phyloP scores from a whole-genome alignment of 2,797 vertebrate species.

The Paedocypris micromegethes region DNA sequence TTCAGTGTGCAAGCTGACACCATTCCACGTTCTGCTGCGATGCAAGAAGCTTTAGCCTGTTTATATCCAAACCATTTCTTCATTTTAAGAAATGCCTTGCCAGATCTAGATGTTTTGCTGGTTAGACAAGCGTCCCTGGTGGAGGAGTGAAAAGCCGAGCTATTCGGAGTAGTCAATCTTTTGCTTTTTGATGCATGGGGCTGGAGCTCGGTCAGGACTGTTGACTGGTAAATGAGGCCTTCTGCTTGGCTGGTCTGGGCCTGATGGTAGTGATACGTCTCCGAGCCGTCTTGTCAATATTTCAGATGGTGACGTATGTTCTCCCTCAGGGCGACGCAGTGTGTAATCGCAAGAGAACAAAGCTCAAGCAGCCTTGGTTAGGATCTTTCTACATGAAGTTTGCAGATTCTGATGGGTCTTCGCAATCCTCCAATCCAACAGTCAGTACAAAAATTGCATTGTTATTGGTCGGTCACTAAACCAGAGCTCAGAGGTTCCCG shows the following conservation, averaged over 20 bases:
- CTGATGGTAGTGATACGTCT: conserved; percentile 60
- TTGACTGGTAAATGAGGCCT: conserved; percentile 56
- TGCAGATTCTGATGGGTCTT: no score
- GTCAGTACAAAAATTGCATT: no score
- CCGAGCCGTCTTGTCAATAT: conserved; percentile 47
- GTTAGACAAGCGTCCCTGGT: neutral
- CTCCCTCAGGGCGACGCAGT: no score
- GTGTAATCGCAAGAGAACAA: no score
- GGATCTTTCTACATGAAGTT: no score
- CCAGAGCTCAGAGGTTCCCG: no score
- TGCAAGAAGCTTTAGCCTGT: conserved; percentile 17
- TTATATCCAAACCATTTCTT: conserved; percentile 2
- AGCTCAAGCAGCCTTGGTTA: no score
- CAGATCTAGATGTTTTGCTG: conserved; percentile 2
- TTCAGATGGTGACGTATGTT: no score
- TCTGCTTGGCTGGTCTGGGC: conserved; percentile 62
- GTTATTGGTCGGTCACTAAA: no score
- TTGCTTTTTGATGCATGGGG: conserved; percentile 20
- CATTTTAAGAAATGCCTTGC: conserved; percentile 20
- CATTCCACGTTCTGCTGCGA: conserved; percentile 28
- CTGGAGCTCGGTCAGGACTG: conserved; percentile 24
- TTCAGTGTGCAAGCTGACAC: conserved; percentile 37
- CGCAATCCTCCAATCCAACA: no score
- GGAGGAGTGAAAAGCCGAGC: neutral
- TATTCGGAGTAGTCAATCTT: conserved; percentile 15